Base-by-base conservation (phyloP, 2,888 invertebrate genomes). In the Drosophila cracens region DNA sequence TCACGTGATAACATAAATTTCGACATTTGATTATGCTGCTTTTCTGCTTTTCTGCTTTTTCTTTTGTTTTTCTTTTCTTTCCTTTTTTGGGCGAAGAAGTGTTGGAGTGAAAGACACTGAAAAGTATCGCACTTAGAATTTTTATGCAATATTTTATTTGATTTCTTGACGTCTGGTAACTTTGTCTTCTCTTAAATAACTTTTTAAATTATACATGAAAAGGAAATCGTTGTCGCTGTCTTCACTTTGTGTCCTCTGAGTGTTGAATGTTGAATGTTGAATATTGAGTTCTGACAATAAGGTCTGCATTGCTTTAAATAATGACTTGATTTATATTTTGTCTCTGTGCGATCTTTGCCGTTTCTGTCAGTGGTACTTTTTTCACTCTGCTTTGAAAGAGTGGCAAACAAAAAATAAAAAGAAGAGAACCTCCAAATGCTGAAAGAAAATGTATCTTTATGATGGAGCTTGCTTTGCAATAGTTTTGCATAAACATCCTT, bases 151-250 rank as follows among this genome's bases (percentile, higher is more conserved):
- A 33, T 52, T 61, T 56, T 40, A 40, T 70, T 70, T 51, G 70
- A 60, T 60, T 70, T 68, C 27, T 21, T 33, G 66, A 21, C 64
- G 66, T 60, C 49, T 38, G 25, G n/a, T 5, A 54, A 69, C 53
- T 68, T 69, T 57, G 51, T 31, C 40, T 53, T 46, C 34, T 61
- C 66, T 53, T 70, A 64, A 71, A 71, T 71, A 71, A 67, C 46
- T 71, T 71, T 70, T 52, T 38, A 54, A 63, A 68, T 68, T 69
- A 69, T 58, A 68, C 69, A 69, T 68, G 68, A 43, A 67, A 43
- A 36, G 68, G 40, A 58, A 68, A 57, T 67, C 51, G 58, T 21
- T 49, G 33, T 16, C 51, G 31, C 56, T 66, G 56, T 57, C 68
- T 57, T 51, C 68, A 43, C 67, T 16, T 31, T 7, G 2, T n/a